phyloP scores from a whole-genome alignment of 92 coral and sea anemone species.

The Pocillopora meandrina region DNA sequence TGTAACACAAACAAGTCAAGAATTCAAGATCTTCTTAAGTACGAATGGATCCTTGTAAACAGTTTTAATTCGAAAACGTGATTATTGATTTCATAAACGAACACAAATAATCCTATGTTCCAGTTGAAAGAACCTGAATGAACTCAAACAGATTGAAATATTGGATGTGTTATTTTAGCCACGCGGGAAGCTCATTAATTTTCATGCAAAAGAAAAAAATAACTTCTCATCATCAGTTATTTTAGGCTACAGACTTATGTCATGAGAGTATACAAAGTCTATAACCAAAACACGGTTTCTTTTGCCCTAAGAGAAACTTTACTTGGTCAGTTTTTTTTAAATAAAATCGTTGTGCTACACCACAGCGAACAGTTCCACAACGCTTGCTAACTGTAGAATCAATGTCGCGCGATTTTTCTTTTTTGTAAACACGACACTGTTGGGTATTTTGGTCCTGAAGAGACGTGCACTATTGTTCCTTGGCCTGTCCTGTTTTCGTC shows the following conservation, averaged over 20 bases:
- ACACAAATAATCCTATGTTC: background rate
- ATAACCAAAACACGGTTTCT: too few relatives aligned
- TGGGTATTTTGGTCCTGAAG: too few relatives aligned
- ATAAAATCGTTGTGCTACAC: too few relatives aligned
- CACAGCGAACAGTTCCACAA: too few relatives aligned
- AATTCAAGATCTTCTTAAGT: background rate
- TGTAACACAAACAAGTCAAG: background rate
- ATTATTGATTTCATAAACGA: background rate
- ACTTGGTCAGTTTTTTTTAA: too few relatives aligned
- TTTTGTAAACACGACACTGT: too few relatives aligned
- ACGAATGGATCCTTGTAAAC: background rate
- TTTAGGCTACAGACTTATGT: background rate
- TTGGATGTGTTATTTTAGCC: slow-evolving; percentile 3
- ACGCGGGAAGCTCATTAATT: background rate
- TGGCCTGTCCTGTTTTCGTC: too few relatives aligned
- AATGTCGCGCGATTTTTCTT: too few relatives aligned
- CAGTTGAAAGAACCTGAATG: background rate
- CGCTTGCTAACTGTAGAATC: too few relatives aligned
- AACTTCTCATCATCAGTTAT: background rate
- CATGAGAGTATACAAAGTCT: too few relatives aligned
- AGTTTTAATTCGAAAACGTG: background rate
- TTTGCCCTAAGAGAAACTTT: background rate
- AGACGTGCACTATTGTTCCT: too few relatives aligned
- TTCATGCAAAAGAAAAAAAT: background rate
- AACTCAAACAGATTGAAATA: background rate